These are phyloP conservation scores for Lacerta viridis DNA, from an alignment of 2,797 vertebrate species.

Conservation along the genomic window DNA sequence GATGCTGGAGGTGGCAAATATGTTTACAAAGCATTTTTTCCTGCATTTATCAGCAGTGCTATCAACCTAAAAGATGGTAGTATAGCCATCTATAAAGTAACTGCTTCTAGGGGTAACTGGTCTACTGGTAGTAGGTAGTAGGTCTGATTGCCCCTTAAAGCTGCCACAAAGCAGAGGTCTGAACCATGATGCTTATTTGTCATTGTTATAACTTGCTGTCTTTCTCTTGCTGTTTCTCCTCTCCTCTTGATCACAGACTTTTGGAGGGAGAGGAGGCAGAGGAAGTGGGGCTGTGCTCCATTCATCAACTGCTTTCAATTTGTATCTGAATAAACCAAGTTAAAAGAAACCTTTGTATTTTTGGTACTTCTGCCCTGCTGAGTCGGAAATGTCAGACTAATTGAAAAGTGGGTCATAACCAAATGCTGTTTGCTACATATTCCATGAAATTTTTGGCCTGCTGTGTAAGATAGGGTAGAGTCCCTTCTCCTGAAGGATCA, in stretches of 20 bases:
- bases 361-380: neutral
- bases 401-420: neutral
- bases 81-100: constrained; percentile 47
- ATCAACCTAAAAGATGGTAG: constrained; percentile 32
- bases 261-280: constrained; percentile 64
- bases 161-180: constrained; percentile 62
- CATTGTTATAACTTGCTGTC: constrained; percentile 77
- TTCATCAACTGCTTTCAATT: constrained; percentile 76
- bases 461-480: neutral
- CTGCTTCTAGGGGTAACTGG: constrained; percentile 21
- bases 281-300: constrained; percentile 71
- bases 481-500: too few species aligned
- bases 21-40: constrained; percentile 56
- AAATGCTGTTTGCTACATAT: neutral
- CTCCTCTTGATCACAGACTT: constrained; percentile 40
- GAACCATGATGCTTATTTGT: constrained; percentile 72
- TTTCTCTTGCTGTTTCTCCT: constrained; percentile 55
- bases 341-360: constrained; percentile 45
- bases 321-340: constrained; percentile 78
- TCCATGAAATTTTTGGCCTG: neutral
- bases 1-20: constrained; percentile 47
- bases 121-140: constrained; percentile 57
- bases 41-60: constrained; percentile 51
- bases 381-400: neutral
- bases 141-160: constrained; percentile 37